phyloP scores from a whole-genome alignment of 2,797 vertebrate species.

The Picus viridis region DNA sequence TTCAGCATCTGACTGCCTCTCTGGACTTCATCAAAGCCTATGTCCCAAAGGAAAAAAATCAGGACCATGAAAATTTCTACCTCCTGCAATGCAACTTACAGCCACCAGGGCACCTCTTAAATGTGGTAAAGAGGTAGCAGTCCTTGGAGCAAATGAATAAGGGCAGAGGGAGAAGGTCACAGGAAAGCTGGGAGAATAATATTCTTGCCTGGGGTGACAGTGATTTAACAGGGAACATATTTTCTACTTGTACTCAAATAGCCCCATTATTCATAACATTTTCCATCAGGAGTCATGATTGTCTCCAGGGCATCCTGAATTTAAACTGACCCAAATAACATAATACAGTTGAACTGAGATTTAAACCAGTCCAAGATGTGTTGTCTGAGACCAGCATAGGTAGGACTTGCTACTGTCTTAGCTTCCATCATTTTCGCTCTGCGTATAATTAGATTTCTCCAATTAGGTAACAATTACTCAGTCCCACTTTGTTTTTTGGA shows the following conservation, averaged over 20 bases:
- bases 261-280: conserved; percentile 53
- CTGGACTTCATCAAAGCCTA: background rate
- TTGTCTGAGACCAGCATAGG: background rate
- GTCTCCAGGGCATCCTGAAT: conserved; percentile 57
- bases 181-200: conserved; percentile 23
- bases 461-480: background rate
- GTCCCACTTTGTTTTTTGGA: background rate
- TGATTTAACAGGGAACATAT: conserved; percentile 60
- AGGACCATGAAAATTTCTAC: background rate
- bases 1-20: background rate
- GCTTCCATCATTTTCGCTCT: background rate
- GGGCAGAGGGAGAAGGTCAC: conserved; percentile 15
- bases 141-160: background rate
- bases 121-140: background rate
- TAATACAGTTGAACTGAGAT: background rate
- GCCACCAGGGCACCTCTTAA: conserved; percentile 11
- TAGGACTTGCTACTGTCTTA: background rate
- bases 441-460: background rate
- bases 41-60: background rate
- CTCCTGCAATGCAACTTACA: background rate
- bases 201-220: conserved; percentile 49
- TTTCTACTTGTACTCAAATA: conserved; percentile 55
- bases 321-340: conserved; percentile 65
- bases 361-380: conserved; percentile 33
- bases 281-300: conserved; percentile 56